Evolutionary conservation across 2,888 invertebrate genomes (phyloP), one percentile per base, ranked within the genome.

Genomic region (Tetheella fluctuosa): DNA sequence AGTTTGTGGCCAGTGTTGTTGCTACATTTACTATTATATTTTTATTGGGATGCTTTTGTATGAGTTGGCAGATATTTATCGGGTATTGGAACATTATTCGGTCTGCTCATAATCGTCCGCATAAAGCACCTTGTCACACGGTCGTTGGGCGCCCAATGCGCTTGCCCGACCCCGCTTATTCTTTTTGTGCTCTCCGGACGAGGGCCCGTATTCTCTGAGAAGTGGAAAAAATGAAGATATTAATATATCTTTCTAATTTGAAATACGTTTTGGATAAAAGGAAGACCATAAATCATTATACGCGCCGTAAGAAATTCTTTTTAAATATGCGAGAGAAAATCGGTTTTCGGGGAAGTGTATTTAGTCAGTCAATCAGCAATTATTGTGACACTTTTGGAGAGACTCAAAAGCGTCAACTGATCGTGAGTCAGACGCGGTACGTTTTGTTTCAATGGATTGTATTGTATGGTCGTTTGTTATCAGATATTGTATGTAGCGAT

Each of bases 21-120:
- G 88, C 89, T 89, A 88, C 91, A 88, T 91, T 91, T 86, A 89
- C 92, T 91, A 93, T 92, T 91, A 91, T 91, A 91, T 86, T 92
- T 91, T 92, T 93, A 92, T 92, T 93, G 90, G 90, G 88, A 88
- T 86, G 88, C 92, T 91, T 91, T 93, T 93, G 91, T 93, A 91
- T 93, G 93, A 92, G 92, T 89, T 93, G 91, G 93, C 93, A 92
- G 93, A 92, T 93, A 93, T 93, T 93, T 93, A 93, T 93, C 93
- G 92, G 86, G 86, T 89, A 91, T 90, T 82, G 89, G 87, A 90
- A 91, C 91, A 91, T 92, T 91, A 92, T 91, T 92, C 90, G 91
- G 90, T 88, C 85, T 81, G 89, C 83, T 89, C 89, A 90, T 91
- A 92, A 91, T 90, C 91, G 90, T 89, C 86, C 85, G 87, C 91